Base-by-base conservation (phyloP, 2,797 vertebrate genomes). In the Scyliorhinus canicula region DNA sequence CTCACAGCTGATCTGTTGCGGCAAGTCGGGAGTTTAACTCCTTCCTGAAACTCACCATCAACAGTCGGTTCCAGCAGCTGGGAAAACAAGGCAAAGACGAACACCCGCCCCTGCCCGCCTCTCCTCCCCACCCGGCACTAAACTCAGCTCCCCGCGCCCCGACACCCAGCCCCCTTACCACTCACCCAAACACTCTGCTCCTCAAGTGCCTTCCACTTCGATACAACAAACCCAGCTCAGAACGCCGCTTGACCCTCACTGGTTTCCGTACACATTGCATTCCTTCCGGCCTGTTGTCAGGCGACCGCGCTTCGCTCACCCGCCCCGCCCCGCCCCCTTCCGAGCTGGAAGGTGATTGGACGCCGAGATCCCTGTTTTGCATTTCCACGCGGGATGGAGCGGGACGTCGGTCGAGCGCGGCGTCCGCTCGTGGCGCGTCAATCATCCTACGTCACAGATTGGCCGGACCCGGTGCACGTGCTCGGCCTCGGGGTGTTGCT, bases 201-300 rank as follows among this genome's bases (percentile, higher is more conserved):
- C 84, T 31, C 47, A n/a, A n/a, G n/a, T n/a, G n/a, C 47, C 35
- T 88, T 60, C 57, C 88, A 63, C 57, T 52, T 52, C 65, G 93
- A 28, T 74, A 6, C 47, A 52, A 7, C 47, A 35, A 40, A 19
- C 31, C 44, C 93, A 94, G 3, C 16, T 11, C 35, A 65, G 40
- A 26, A 11, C 50, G 35, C 67, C 47, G 67, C 93, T 71, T 94
- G 93, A 71, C 93, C 65, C 44, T 4, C 93, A 52, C 67, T 71
- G 93, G 65, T 67, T 94, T 94, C 93, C 93, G 93, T 94, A 94
- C 93, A 94, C 67, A 94, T n/a, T 50, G 47, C 93, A 94, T 94
- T 94, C 93, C 93, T 94, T 94, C 93, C 93, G 93, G 67, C 93
- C 93, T 94, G 93, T 94, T 94, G 93, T 94, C 93, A 94, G 93